phyloP scores from a whole-genome alignment of 2,113 vertebrate species.

The Anthoscopus minutus region DNA sequence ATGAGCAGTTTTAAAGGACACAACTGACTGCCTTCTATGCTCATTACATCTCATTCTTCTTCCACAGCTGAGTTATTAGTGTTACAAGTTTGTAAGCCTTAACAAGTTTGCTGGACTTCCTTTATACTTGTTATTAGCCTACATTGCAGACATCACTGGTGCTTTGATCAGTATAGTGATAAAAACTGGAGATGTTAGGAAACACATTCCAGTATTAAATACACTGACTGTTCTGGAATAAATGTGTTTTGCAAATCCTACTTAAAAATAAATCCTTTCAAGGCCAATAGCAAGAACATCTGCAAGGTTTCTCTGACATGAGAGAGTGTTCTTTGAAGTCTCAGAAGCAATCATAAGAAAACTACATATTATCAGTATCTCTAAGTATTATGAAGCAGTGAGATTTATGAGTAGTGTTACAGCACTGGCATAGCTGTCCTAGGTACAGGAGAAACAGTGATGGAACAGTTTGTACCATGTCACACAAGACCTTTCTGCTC shows the following conservation, averaged over 20 bases:
- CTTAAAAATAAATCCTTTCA: slow-evolving; percentile 4
- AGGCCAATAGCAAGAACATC: not conserved
- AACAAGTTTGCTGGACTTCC: not conserved
- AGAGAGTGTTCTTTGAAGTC: not conserved
- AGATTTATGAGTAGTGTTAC: not conserved
- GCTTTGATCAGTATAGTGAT: not conserved
- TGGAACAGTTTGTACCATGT: not conserved
- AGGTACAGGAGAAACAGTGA: not conserved
- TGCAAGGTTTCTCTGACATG: not conserved
- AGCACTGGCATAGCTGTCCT: not conserved
- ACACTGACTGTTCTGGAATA: not conserved
- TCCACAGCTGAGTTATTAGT: not conserved
- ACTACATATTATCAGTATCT: not conserved
- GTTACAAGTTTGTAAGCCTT: not conserved
- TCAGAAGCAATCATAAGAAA: not conserved
- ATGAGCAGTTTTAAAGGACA: not conserved
- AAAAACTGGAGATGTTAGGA: not conserved
- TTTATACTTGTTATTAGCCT: not conserved
- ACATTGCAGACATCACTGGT: not conserved
- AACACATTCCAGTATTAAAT: not conserved
- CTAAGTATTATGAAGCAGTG: not conserved
- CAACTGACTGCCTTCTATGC: not conserved
- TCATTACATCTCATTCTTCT: not conserved
- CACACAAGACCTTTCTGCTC: not conserved
- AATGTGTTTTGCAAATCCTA: not conserved